Evolutionary conservation across 1,140 invertebrate genomes (phyloP), one percentile per base, ranked within the genome.

Genomic region (Linepithema humile): DNA sequence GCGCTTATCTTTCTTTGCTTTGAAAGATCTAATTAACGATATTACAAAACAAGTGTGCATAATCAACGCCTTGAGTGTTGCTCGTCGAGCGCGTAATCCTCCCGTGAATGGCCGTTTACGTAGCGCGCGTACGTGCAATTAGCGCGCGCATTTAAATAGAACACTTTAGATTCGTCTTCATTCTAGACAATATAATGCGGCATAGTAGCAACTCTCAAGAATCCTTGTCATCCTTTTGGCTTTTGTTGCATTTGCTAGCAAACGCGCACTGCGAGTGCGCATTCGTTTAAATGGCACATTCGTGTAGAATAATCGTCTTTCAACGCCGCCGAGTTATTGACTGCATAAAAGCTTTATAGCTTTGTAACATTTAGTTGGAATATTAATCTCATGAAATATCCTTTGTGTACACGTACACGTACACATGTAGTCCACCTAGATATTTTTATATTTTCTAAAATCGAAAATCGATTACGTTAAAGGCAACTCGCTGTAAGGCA

Each of bases 1-100:
- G 65, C n/a, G 20, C 45, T 70, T 38, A 69, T 77, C 62, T 80
- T n/a, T 38, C 23, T 55, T 20, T 38, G n/a, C 9, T n/a, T n/a
- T n/a, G 32, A 57, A 86, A 59, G 50, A 84, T 74, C 87, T 88
- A 86, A 88, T 88, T 89, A 89, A 89, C 87, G 67, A 89, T 83
- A 73, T 86, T 78, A 67, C 45, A 78, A 82, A 88, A 89, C 78
- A 88, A 89, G 84, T 77, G 60, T 77, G 72, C 60, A 89, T 89
- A 89, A 89, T 89, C 83, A 88, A 88, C 84, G 84, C 26, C 72
- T 74, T 73, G 59, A 88, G 73, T 77, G 65, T 48, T 65, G 20
- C 83, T 88, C 77, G 77, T 88, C 50, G 55, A 59, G 77, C 73
- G 78, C 84, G 84, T 85, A 83, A 88, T 78, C 86, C 72, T 82